Evolutionary conservation across 2,888 invertebrate species (phyloP), one percentile per base, ranked within the genome.

Genomic region (Stramonita haemastoma): DNA sequence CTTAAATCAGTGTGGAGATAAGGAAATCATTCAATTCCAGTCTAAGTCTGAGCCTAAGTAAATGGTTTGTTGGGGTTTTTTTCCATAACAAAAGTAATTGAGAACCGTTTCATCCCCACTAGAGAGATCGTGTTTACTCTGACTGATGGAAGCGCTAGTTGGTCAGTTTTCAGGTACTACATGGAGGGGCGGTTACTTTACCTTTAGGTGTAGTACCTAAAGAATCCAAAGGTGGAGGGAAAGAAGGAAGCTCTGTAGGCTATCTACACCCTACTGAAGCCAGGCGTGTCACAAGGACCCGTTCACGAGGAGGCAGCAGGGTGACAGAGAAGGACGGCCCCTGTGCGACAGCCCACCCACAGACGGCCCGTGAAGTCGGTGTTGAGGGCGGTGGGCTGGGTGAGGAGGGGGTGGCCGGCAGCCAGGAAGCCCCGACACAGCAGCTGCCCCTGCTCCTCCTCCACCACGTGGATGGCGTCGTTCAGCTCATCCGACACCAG

Each of bases 401-500:
- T 26, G 29, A 87, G 22, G 32, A 87, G 26, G 0, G 81, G 66
- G 29, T 22, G 22, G 34, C 87, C 87, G 1, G 70, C 36, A 6
- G 87, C 87, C 87, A 87, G 73, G 29, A 46, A 87, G 11, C 66
- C 46, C 70, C 60, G 26, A 46, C 73, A 87, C 87, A 22, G n/a
- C 73, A 87, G 46, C 34, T 22, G 46, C n/a, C 36, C 73, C 1
- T 34, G n/a, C 17, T 46, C n/a, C 22, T 19, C 15, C 22, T 46
- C 15, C 57, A 87, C 57, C 79, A 87, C 60, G 57, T 87, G 87
- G 73, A 87, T 87, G 56, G 87, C 32, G 56, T 81, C 57, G 15
- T 81, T 87, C 57, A 81, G 57, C 56, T 79, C 81, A 26, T 87
- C 87, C 0, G 87, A n/a, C 87, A 87, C 87, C 81, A 87, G 81